Percentiles rank a stretch among this genome's conserved stretches.
These are phyloP conservation scores for Echinarachnius parma DNA, from an alignment of 53 echinoderm and acorn worm species.

Conservation along the genomic window DNA sequence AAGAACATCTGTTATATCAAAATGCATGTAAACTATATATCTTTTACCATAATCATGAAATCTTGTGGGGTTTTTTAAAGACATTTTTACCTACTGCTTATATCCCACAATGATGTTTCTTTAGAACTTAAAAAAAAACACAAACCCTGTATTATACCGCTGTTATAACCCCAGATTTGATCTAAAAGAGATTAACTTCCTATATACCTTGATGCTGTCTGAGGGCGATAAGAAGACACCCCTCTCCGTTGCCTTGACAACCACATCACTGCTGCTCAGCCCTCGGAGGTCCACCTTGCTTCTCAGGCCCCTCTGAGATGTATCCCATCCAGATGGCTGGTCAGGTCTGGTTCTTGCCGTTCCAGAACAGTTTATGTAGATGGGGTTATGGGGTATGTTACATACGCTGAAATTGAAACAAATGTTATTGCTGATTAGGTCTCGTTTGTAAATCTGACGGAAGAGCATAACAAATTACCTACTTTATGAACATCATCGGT, in stretches of 20 bases:
- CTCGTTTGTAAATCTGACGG: too few relatives aligned
- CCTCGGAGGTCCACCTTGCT: constrained; percentile 44
- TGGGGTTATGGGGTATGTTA: constrained; percentile 60
- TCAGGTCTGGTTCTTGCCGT: background rate
- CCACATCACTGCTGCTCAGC: constrained; percentile 41
- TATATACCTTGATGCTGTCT: constrained; percentile 44
- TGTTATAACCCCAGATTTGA: background rate
- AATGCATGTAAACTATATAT: too few relatives aligned
- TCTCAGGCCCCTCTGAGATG: constrained; percentile 22
- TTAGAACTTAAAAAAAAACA: too few relatives aligned
- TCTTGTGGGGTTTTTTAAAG: too few relatives aligned
- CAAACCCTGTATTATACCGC: too few relatives aligned
- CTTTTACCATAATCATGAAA: too few relatives aligned
- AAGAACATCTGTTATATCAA: too few relatives aligned
- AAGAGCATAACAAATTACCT: too few relatives aligned
- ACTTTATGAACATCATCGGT: too few relatives aligned
- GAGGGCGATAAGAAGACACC: constrained; percentile 55
- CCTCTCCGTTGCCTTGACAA: constrained; percentile 24
- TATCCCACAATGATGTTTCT: too few relatives aligned
- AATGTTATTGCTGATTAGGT: too few relatives aligned
- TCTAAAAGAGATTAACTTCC: background rate
- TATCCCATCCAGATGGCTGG: constrained; percentile 6
- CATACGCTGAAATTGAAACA: constrained; percentile 41
- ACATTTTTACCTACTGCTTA: too few relatives aligned
- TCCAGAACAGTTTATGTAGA: constrained; percentile 58